phyloP scores from a whole-genome alignment of 2,113 vertebrate species.

The Sigmodon hispidus region DNA sequence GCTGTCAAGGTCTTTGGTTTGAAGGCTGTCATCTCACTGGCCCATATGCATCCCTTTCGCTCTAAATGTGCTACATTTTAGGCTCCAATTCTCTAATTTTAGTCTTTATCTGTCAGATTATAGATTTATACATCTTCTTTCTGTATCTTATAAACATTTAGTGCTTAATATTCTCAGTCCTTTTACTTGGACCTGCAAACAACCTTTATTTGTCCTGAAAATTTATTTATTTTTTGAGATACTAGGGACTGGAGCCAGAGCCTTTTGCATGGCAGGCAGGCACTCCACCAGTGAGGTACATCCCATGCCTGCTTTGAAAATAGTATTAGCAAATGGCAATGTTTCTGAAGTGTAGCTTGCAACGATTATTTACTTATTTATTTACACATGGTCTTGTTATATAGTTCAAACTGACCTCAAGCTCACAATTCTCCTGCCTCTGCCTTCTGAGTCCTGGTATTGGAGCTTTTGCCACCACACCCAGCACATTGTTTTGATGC shows the following conservation, averaged over 20 bases:
- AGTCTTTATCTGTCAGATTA: neutral
- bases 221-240: neutral
- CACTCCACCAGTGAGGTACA: neutral
- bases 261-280: neutral
- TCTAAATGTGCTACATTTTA: neutral
- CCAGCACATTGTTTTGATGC: neutral
- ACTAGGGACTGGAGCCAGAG: neutral
- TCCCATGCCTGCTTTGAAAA: neutral
- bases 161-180: neutral
- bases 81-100: slow-evolving; percentile 41
- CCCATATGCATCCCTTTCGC: neutral
- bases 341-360: neutral
- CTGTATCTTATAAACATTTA: neutral
- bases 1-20: neutral
- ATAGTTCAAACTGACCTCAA: neutral
- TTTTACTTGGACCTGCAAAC: neutral
- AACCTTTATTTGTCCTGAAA: neutral
- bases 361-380: neutral
- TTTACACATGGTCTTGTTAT: neutral
- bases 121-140: neutral
- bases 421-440: too few relatives aligned
- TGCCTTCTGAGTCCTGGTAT: neutral
- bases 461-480: neutral
- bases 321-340: neutral
- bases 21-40: neutral